A percentile compares a stretch with the other conserved stretches of the same genome.
Conservation (phyloP, 2,797 vertebrate genomes). For the Borostomias antarcticus region DNA sequence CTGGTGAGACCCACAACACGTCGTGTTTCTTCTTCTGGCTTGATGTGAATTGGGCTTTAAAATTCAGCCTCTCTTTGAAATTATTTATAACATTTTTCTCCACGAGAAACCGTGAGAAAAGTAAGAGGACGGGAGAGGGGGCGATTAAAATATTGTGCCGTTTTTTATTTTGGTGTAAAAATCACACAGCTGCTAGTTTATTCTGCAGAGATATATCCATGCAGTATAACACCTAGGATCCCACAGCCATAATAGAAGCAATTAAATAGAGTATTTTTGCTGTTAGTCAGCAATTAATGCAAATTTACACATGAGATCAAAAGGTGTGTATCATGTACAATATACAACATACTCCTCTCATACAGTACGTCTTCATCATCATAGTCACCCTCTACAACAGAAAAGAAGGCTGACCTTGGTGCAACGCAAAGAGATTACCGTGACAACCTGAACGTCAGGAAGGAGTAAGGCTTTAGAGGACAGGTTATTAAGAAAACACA, state of each 20-base stretch:
- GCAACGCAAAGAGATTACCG: conserved; percentile 62
- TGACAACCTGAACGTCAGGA: conserved; percentile 77
- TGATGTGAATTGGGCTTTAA: no score
- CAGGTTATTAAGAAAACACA: conserved; percentile 51
- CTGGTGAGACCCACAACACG: no score
- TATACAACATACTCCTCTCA: conserved; percentile 73
- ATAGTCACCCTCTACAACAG: conserved; percentile 78
- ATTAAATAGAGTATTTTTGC: conserved; percentile 92
- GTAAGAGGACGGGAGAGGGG: conserved; percentile 41
- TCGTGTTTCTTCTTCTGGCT: no score
- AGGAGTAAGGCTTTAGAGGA: conserved; percentile 79
- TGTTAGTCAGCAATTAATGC: conserved; percentile 96
- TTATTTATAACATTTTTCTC: background rate
- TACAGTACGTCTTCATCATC: conserved; percentile 78
- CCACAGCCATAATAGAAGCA: conserved; percentile 92
- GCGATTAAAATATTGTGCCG: conserved; percentile 91
- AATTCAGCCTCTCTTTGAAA: no score
- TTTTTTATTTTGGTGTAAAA: conserved; percentile 98
- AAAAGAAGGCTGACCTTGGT: conserved; percentile 71
- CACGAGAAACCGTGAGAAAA: conserved; percentile 8
- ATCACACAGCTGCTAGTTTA: conserved; percentile 95
- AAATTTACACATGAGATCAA: conserved; percentile 95
- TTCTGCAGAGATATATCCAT: conserved; percentile 95
- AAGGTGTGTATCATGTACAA: conserved; percentile 91
- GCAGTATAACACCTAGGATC: conserved; percentile 94